A percentile compares a stretch with the other conserved stretches of the same genome.
Evolutionary conservation across 2,113 vertebrate species (phyloP).

Genomic region (Eidolon helvum): DNA sequence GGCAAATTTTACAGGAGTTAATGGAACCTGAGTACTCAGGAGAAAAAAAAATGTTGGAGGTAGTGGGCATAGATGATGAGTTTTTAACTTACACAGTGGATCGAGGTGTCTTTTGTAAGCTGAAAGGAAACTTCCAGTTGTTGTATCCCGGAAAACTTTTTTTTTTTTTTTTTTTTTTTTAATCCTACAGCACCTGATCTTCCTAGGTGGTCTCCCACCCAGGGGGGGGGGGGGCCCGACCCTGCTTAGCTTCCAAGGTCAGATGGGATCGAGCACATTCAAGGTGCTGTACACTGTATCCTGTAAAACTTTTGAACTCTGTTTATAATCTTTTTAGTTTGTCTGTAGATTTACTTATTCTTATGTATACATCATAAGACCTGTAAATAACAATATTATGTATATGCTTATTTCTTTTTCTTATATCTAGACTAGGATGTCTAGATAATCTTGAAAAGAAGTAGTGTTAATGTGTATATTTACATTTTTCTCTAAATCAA

Average conservation of each 20-base stretch:
- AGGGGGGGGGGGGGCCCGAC: no score
- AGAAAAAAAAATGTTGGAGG: background rate
- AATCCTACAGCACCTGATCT: no score
- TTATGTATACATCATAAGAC: background rate
- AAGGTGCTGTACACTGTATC: background rate
- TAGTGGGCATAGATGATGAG: background rate
- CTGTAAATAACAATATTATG: background rate
- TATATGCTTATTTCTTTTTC: background rate
- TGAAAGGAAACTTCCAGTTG: background rate
- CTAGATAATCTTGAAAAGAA: background rate
- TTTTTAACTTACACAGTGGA: background rate
- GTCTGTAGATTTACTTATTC: background rate
- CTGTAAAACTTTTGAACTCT: background rate
- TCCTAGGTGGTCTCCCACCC: no score
- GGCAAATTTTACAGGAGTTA: background rate
- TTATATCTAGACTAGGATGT: background rate
- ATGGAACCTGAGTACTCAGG: background rate
- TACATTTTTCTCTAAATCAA: background rate
- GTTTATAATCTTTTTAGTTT: background rate
- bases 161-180: background rate
- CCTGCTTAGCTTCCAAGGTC: no score
- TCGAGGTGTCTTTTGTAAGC: background rate
- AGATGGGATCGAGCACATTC: no score
- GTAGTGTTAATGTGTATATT: background rate
- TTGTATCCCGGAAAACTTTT: background rate